Percentiles rank a stretch among this genome's conserved stretches.
phyloP scores from a whole-genome alignment of 2,888 invertebrate species.

The Carterocephalus palaemon region DNA sequence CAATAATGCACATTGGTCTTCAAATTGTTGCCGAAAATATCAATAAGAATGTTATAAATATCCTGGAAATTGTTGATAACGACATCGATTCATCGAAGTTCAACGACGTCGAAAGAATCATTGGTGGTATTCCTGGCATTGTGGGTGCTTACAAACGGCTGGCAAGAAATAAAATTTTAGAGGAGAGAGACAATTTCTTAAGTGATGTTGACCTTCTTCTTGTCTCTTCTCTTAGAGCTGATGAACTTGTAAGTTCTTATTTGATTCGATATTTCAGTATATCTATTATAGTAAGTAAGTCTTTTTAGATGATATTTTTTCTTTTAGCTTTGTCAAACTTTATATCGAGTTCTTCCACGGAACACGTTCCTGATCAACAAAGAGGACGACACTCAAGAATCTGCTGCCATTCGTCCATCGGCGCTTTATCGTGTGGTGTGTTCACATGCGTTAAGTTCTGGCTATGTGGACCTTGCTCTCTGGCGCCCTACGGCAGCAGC shows the following conservation, averaged over 20 bases:
- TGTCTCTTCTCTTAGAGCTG: slow-evolving; percentile 34
- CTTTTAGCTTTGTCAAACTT: slow-evolving; percentile 37
- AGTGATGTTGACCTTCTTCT: slow-evolving; percentile 36
- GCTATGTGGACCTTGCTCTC: slow-evolving; percentile 29
- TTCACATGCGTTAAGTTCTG: slow-evolving; percentile 26
- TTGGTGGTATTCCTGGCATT: slow-evolving; percentile 24
- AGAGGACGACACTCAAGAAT: slow-evolving; percentile 26
- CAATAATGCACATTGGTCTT: slow-evolving; percentile 33
- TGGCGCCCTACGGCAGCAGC: slow-evolving; percentile 37
- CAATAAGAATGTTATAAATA: slow-evolving; percentile 35
- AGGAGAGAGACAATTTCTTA: slow-evolving; percentile 29
- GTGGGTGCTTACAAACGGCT: slow-evolving; percentile 28
- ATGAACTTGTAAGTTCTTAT: slow-evolving; percentile 35
- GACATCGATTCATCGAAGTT: slow-evolving; percentile 23
- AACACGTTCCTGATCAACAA: slow-evolving; percentile 40
- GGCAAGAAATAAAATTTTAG: slow-evolving; percentile 24
- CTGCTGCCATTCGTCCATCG: slow-evolving; percentile 29
- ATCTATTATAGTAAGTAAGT: background rate
- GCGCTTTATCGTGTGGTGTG: slow-evolving; percentile 36
- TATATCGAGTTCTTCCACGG: slow-evolving; percentile 33
- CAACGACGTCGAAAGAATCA: slow-evolving; percentile 24
- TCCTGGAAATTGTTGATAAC: slow-evolving; percentile 35
- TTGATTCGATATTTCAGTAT: background rate
- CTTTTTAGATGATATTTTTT: slow-evolving; percentile 3
- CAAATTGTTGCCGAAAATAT: slow-evolving; percentile 45